phyloP scores from a whole-genome alignment of 2,113 vertebrate genomes.

The Saimiri boliviensis region DNA sequence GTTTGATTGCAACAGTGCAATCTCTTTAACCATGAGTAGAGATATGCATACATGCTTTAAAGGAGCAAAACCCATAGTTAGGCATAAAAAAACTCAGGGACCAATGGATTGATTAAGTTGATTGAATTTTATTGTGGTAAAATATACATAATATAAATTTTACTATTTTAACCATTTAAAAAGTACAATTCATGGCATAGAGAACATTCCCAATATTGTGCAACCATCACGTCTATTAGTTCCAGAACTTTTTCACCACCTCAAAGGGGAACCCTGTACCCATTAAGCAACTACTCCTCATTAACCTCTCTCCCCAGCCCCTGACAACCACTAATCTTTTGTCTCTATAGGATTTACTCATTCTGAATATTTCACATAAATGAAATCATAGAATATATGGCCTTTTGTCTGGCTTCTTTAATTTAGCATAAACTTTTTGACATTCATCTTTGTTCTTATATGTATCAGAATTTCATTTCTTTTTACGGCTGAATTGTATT shows the following conservation, averaged over 20 bases:
- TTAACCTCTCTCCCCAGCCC: neutral
- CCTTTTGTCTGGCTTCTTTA: neutral
- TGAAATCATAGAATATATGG: neutral
- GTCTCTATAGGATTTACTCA: neutral
- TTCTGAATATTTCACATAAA: slow-evolving; percentile 8
- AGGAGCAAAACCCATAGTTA: neutral
- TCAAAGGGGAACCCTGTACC: neutral
- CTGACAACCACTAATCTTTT: neutral
- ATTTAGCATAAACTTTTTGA: neutral
- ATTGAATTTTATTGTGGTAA: neutral
- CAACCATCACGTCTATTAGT: neutral
- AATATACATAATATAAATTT: neutral
- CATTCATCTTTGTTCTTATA: neutral
- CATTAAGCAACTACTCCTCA: neutral
- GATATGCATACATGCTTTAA: neutral
- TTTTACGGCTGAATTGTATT: slow-evolving; percentile 1
- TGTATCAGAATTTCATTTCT: neutral
- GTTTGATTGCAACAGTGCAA: neutral
- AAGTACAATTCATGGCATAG: neutral
- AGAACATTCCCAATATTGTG: neutral
- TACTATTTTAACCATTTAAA: slow-evolving; percentile 15
- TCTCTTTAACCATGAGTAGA: slow-evolving; percentile 5
- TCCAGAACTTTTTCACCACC: neutral
- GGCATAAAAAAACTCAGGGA: neutral
- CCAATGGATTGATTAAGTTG: neutral